Percentiles rank a stretch among this genome's conserved stretches.
phyloP scores from a whole-genome alignment of 2,797 vertebrate species.

The Lemur catta region DNA sequence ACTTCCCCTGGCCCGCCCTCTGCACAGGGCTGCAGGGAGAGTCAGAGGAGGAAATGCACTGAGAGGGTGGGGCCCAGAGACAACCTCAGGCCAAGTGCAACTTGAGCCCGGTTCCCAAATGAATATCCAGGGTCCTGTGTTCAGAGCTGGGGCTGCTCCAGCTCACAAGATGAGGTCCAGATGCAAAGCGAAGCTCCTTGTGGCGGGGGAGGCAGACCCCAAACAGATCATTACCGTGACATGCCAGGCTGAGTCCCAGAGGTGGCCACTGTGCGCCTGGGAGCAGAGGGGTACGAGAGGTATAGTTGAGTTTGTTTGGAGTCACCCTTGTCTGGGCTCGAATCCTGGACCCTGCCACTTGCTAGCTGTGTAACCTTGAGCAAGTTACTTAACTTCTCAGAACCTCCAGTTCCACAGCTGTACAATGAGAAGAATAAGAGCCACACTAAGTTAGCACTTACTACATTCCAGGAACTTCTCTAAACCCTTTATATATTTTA shows the following conservation, averaged over 20 bases:
- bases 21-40: neutral
- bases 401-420: neutral
- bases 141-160: neutral
- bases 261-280: neutral
- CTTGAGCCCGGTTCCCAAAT: neutral
- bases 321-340: neutral
- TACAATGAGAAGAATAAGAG: neutral
- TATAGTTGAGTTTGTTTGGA: neutral
- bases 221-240: accelerated
- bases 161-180: neutral
- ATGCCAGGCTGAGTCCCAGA: neutral
- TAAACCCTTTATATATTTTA: neutral
- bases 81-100: neutral
- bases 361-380: neutral
- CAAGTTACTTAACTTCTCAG: neutral
- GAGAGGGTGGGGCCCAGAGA: neutral
- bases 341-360: neutral
- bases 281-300: neutral
- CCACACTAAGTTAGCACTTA: neutral
- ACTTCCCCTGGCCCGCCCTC: neutral
- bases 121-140: neutral
- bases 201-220: neutral
- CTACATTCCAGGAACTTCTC: neutral
- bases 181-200: neutral
- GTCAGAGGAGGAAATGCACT: neutral